Conservation (phyloP, 2,888 invertebrate genomes). For the Bibio marci region DNA sequence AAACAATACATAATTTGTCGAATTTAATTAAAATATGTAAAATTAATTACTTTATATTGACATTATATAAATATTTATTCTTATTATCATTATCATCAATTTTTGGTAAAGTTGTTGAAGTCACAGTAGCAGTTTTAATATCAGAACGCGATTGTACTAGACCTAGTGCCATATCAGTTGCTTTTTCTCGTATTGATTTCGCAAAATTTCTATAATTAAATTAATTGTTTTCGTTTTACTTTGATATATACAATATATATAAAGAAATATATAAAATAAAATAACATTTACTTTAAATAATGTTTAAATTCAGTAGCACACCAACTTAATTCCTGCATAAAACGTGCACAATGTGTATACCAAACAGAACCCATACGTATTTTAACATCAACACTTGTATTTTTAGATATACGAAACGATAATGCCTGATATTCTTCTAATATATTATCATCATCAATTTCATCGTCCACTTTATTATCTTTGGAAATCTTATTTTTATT, state of each 20-base stretch:
- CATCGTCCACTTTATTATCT: constrained; percentile 12
- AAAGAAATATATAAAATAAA: neutral
- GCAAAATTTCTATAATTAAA: constrained; percentile 46
- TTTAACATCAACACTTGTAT: constrained; percentile 20
- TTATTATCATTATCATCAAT: too few species aligned
- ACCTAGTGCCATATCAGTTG: constrained; percentile 85
- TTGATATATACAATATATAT: neutral
- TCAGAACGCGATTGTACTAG: constrained; percentile 51
- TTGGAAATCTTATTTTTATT: constrained; percentile 8
- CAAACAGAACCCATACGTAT: constrained; percentile 73
- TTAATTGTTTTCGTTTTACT: neutral
- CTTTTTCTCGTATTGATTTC: constrained; percentile 72
- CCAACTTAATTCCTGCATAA: constrained; percentile 69
- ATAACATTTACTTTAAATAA: constrained; percentile 34
- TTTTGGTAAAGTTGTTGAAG: neutral
- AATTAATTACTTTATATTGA: too few species aligned
- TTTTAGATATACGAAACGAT: constrained; percentile 25
- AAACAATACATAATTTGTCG: too few species aligned
- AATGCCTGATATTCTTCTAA: constrained; percentile 27
- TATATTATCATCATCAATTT: constrained; percentile 14
- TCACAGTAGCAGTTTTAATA: too few species aligned
- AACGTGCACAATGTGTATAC: constrained; percentile 81
- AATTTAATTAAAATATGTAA: too few species aligned
- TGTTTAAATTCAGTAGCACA: constrained; percentile 84
- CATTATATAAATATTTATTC: too few species aligned